Evolutionary conservation across 2,797 vertebrate genomes (phyloP).

Genomic region (Lerista edwardsae): DNA sequence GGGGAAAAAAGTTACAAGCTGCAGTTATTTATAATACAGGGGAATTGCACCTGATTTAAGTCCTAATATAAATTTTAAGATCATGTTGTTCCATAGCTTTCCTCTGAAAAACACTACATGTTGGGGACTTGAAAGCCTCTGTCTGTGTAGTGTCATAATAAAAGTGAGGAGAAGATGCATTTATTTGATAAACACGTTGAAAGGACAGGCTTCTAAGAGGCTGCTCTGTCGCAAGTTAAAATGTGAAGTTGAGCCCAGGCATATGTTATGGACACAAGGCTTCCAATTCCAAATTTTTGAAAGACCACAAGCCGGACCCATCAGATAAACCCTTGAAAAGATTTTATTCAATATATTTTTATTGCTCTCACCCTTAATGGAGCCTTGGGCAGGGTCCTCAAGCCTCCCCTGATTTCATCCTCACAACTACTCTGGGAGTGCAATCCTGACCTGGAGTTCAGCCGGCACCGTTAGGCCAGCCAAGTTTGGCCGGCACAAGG

Average conservation of each 20-base stretch:
- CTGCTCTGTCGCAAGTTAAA: slow-evolving; percentile 51
- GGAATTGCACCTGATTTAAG: slow-evolving; percentile 54
- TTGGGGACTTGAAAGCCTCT: slow-evolving; percentile 52
- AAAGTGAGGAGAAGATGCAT: slow-evolving; percentile 10
- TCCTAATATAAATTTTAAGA: slow-evolving; percentile 54
- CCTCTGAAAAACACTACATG: slow-evolving; percentile 44
- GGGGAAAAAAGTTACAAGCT: neutral
- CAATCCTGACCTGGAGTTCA: too few species aligned
- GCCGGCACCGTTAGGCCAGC: too few species aligned
- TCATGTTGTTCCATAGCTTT: slow-evolving; percentile 69
- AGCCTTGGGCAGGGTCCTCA: too few species aligned
- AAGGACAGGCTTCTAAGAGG: slow-evolving; percentile 46
- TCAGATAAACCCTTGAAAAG: neutral
- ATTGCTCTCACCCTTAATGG: too few species aligned
- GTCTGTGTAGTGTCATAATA: slow-evolving; percentile 48
- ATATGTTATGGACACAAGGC: neutral
- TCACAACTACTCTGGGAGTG: too few species aligned
- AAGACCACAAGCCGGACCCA: neutral
- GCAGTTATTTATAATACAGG: slow-evolving; percentile 33
- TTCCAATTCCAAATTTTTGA: neutral
- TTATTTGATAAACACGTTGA: slow-evolving; percentile 61
- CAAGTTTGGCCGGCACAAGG: too few species aligned
- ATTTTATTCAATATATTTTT: too few species aligned
- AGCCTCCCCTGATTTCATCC: too few species aligned
- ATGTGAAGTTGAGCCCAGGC: slow-evolving; percentile 18